Conservation (phyloP, 2,888 invertebrate species). For the Habrosyne pyritoides region DNA sequence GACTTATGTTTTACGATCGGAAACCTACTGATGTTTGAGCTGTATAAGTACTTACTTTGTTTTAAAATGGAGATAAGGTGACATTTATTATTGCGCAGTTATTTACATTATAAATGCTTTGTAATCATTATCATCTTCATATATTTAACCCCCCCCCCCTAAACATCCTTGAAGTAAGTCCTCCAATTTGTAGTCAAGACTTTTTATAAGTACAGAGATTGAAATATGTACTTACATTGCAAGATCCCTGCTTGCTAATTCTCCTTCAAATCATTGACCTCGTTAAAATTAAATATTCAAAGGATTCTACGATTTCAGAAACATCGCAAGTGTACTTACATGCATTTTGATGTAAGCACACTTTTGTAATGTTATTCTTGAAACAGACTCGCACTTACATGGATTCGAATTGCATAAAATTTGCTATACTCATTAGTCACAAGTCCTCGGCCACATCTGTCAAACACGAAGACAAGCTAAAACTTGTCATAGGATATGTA, state of each 20-base stretch:
- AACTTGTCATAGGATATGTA: slow-evolving; percentile 19
- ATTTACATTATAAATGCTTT: not conserved
- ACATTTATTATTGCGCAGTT: not conserved
- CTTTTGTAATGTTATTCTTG: not conserved
- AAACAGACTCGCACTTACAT: not conserved
- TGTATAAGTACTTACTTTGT: not conserved
- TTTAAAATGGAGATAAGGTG: not conserved
- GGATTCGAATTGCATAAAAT: not conserved
- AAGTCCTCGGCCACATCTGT: not conserved
- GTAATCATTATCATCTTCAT: not conserved
- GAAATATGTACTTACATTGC: too few species aligned
- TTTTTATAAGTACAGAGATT: too few species aligned
- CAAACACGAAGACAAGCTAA: not conserved
- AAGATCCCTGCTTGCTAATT: not conserved
- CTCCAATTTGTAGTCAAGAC: too few species aligned
- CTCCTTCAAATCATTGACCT: not conserved
- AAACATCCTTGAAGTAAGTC: too few species aligned
- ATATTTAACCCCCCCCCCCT: too few species aligned
- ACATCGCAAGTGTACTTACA: not conserved
- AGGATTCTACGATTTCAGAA: not conserved
- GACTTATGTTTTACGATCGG: slow-evolving; percentile 13
- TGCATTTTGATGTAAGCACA: not conserved
- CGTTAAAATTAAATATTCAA: not conserved
- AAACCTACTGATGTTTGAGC: slow-evolving; percentile 12
- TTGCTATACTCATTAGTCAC: slow-evolving; percentile 5